Evolutionary conservation across 1,140 invertebrate genomes (phyloP).

Genomic region (Protaetia brevitarsis): DNA sequence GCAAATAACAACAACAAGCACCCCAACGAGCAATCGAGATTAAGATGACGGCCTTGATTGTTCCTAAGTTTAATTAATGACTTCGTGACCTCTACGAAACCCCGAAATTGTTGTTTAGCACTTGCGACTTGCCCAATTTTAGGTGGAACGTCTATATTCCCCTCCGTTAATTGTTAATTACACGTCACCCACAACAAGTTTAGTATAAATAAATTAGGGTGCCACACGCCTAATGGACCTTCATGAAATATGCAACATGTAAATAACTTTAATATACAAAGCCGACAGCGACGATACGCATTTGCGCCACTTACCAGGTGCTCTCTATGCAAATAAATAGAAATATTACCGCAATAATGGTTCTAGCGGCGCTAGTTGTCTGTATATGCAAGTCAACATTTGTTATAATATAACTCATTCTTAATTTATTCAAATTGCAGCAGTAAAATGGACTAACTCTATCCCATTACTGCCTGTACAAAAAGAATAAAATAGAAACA

Average conservation of each 20-base stretch:
- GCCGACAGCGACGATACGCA: background rate
- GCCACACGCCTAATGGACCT: background rate
- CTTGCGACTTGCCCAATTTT: slow-evolving; percentile 4
- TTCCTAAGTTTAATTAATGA: slow-evolving; percentile 12
- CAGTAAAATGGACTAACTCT: too few species aligned
- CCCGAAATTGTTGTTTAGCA: slow-evolving; percentile 3
- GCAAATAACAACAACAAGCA: background rate
- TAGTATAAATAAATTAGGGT: slow-evolving; percentile 1
- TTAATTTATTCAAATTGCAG: too few species aligned
- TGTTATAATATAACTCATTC: too few species aligned
- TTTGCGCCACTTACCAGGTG: background rate
- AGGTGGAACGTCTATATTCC: slow-evolving; percentile 1
- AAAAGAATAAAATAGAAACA: too few species aligned
- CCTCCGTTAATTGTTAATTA: background rate
- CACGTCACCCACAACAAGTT: background rate
- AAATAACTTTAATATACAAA: slow-evolving; percentile 12
- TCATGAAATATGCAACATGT: slow-evolving; percentile 1
- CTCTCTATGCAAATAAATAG: background rate
- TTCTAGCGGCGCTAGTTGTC: background rate
- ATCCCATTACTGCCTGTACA: too few species aligned
- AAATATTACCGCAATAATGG: background rate
- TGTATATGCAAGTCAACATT: too few species aligned
- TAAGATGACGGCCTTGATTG: background rate
- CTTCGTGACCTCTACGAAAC: background rate
- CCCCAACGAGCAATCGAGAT: background rate